Percentiles rank a stretch among this genome's conserved stretches.
These are phyloP conservation scores for Gymnosoma rotundatum DNA, from an alignment of 2,888 invertebrate genomes.

Conservation along the genomic window DNA sequence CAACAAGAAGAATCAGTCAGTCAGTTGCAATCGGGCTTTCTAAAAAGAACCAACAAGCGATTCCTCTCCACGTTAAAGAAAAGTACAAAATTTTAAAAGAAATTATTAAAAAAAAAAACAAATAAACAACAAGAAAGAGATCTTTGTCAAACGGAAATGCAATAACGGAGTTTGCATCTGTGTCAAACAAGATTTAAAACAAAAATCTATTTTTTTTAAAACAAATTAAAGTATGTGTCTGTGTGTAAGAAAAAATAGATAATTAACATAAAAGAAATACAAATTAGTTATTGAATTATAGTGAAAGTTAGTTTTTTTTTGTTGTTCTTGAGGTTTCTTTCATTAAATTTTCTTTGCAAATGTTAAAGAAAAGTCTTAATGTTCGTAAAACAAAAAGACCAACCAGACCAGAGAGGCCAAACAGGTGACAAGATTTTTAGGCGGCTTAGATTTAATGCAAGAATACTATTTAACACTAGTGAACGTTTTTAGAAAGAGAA, in stretches of 20 bases:
- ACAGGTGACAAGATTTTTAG: constrained; percentile 23
- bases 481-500: constrained; percentile 44
- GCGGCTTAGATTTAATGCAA: constrained; percentile 32
- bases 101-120: constrained; percentile 39
- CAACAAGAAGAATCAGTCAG: constrained; percentile 62
- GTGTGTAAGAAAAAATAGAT: constrained; percentile 13
- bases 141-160: constrained; percentile 37
- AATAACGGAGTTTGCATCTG: constrained; percentile 19
- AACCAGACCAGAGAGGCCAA: constrained; percentile 22
- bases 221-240: constrained; percentile 34
- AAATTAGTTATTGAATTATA: constrained; percentile 56
- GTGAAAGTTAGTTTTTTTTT: constrained; percentile 63
- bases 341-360: constrained; percentile 16
- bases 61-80: background rate
- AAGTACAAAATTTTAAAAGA: constrained; percentile 14
- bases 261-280: constrained; percentile 17
- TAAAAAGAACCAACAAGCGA: constrained; percentile 63
- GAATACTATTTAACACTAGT: constrained; percentile 37
- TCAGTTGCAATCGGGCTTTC: constrained; percentile 69
- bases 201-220: constrained; percentile 1
- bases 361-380: constrained; percentile 18
- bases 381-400: background rate
- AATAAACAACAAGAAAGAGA: constrained; percentile 18
- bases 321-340: constrained; percentile 63
- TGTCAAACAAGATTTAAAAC: constrained; percentile 4